These are phyloP conservation scores for Cyanoderma ruficeps DNA, from an alignment of 2,113 vertebrate genomes.

Conservation along the genomic window DNA sequence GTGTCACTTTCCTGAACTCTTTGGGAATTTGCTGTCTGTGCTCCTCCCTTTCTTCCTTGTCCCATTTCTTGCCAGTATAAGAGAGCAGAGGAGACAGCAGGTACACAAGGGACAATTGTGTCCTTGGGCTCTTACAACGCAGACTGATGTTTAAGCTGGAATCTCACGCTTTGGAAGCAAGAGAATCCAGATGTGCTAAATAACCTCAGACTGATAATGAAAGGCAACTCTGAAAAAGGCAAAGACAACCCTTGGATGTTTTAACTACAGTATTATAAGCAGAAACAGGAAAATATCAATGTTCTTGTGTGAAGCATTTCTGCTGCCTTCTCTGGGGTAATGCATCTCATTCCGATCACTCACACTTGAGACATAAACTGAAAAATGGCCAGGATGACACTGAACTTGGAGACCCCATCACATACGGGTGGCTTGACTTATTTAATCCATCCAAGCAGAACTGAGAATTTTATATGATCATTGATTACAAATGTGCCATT, in stretches of 20 bases:
- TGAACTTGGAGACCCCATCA: not conserved
- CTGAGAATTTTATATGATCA: not conserved
- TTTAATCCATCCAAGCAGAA: not conserved
- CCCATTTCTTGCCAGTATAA: not conserved
- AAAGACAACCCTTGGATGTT: not conserved
- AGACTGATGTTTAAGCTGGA: not conserved
- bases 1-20: not conserved
- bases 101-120: rapidly evolving
- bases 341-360: not conserved
- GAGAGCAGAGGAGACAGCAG: not conserved
- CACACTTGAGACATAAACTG: not conserved
- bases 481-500: not conserved
- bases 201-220: not conserved
- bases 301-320: not conserved
- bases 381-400: not conserved
- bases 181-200: not conserved
- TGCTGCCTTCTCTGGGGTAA: not conserved
- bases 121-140: not conserved
- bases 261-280: not conserved
- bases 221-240: not conserved
- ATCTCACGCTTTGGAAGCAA: not conserved
- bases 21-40: not conserved
- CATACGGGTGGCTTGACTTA: not conserved
- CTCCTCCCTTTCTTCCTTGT: not conserved
- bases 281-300: not conserved